Percentiles rank a stretch among this genome's conserved stretches.
These are phyloP conservation scores for Fistularia tabacaria DNA, from an alignment of 2,797 vertebrate species.

Conservation along the genomic window DNA sequence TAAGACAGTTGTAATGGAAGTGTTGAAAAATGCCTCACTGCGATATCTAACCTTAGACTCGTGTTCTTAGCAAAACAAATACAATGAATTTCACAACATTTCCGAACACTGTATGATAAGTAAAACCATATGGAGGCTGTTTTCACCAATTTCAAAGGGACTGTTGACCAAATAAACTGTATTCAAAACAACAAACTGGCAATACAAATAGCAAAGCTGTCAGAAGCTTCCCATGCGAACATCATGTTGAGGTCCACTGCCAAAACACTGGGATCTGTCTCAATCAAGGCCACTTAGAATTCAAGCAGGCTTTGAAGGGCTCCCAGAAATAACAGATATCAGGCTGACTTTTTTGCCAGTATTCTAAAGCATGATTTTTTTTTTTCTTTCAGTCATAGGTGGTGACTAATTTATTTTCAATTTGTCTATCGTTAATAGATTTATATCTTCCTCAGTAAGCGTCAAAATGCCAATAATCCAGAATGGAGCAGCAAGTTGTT, in stretches of 20 bases:
- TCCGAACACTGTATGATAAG: too few species aligned
- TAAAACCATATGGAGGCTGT: too few species aligned
- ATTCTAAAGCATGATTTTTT: not conserved
- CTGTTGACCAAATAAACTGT: too few species aligned
- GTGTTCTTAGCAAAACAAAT: too few species aligned
- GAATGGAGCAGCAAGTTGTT: not conserved
- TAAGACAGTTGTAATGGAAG: too few species aligned
- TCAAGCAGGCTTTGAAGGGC: not conserved
- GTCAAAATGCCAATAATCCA: not conserved
- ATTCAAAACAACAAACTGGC: too few species aligned
- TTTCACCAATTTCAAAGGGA: too few species aligned
- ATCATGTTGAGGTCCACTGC: constrained; percentile 14
- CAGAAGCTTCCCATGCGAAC: not conserved
- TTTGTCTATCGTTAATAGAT: constrained; percentile 6
- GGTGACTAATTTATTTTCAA: constrained; percentile 4
- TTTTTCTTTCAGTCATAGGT: constrained; percentile 16
- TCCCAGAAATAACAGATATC: constrained; percentile 31
- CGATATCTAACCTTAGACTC: too few species aligned
- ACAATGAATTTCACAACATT: too few species aligned
- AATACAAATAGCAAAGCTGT: too few species aligned
- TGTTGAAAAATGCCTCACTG: too few species aligned
- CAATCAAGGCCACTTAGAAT: constrained; percentile 5
- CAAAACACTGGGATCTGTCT: constrained; percentile 14
- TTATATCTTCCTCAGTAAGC: not conserved
- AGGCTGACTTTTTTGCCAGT: not conserved